Base-by-base conservation (phyloP, 2,888 invertebrate genomes). In the Pristionchus mayeri region DNA sequence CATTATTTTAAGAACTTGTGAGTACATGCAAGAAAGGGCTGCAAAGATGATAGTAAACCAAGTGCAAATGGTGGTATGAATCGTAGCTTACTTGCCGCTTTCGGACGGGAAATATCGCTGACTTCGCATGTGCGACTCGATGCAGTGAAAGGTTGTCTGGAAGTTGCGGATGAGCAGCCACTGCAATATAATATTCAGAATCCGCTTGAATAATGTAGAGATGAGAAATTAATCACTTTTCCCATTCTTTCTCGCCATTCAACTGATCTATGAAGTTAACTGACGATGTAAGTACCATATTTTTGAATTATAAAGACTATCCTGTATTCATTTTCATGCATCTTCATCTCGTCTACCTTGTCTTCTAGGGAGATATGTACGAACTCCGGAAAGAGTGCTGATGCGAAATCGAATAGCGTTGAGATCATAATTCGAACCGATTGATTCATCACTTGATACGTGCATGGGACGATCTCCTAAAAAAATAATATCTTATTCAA, bases 381-480 rank as follows among this genome's bases (percentile, higher is more conserved):
- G 44, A 76, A 76, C 24, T 76, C 76, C 13, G 76, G 75, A n/a
- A 75, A 75, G 0, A 50, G n/a, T 0, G 76, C 24, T 0, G 50
- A 9, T 9, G 21, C 30, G 30, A 78, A 78, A 21, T 78, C 50
- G 30, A 78, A 78, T 6, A 78, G 76, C 0, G 24, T 50, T 1
- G 76, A 3, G 3, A 78, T 27, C 0, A 78, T 37, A 30, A 78
- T 50, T 50, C 30, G 27, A 18, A 50, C 50, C 4, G 48, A 21
- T 7, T 78, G 18, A 48, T 78, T 78, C 76, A 78, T 78, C 27
- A 48, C 24, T 9, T 6, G 50, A 50, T 78, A 78, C 0, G 76
- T 78, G 34, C 76, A 50, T 3, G 76, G 76, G 40, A 50, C 30
- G 34, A 78, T 78, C 18, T 27, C 30, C 76, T 78, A 50, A 11